Evolutionary conservation across 2,888 invertebrate genomes (phyloP), one percentile per base, ranked within the genome.

Genomic region (Apodemia duryi): DNA sequence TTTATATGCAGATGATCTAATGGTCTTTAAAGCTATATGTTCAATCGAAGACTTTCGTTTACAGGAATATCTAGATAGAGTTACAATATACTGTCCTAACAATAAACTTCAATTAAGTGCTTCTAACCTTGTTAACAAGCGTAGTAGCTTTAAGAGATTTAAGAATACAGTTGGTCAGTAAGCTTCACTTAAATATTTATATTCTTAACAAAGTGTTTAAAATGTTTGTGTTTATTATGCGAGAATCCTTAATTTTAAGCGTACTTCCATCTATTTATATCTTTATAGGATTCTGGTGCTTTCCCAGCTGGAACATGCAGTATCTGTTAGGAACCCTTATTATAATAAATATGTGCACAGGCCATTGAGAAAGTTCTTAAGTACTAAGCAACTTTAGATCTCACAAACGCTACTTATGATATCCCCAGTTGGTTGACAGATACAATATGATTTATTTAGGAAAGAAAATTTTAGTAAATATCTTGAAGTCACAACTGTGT

Each of bases 1-100:
- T 1, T 43, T 72, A 35, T 71, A 72, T 60, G 70, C 70, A 9
- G 68, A 71, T 54, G 72, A 69, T 49, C 63, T 70, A 11, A 70
- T 71, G 65, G 62, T 68, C 10, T 70, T 52, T 57, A 61, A 65
- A n/a, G 67, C 63, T 28, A 66, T 70, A 29, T 11, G 29, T 4
- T 62, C 28, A 38, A 6, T 11, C 6, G 21, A 65, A 51, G 69
- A 71, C 61, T 63, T 60, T 7, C 60, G 13, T 29, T 61, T 73
- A 13, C 70, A 71, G 64, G 46, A 68, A 10, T 71, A 73, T 49
- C 35, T 73, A 11, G 65, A 70, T 57, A 52, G 71, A 21, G 60
- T 73, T 2, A 41, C 65, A n/a, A 9, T 60, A 0, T 73, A 70
- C 46, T 73, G 69, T 62, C 21, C 52, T 11, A 43, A 13, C 9